Evolutionary conservation across 2,888 invertebrate species (phyloP).

Genomic region (Heteromurus nitidus): DNA sequence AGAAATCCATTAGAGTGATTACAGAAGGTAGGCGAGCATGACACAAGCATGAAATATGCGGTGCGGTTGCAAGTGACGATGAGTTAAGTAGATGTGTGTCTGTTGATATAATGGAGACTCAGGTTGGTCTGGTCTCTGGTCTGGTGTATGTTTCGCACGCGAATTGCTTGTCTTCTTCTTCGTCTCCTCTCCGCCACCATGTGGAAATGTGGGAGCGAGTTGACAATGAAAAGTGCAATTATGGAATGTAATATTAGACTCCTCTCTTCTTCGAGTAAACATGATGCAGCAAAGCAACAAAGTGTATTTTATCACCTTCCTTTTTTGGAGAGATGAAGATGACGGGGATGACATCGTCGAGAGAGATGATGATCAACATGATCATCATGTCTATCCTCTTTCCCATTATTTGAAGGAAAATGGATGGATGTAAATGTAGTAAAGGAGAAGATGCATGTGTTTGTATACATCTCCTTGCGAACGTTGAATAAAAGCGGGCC

Average conservation of each 20-base stretch:
- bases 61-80: background rate
- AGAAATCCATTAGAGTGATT: conserved; percentile 22
- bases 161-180: too few relatives aligned
- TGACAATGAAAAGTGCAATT: conserved; percentile 16
- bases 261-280: too few relatives aligned
- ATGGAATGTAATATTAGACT: background rate
- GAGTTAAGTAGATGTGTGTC: background rate
- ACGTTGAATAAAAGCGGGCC: too few relatives aligned
- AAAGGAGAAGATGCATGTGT: background rate
- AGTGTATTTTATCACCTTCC: background rate
- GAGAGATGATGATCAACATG: too few relatives aligned
- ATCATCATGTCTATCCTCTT: background rate
- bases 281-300: background rate
- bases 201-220: too few relatives aligned
- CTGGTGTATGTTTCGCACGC: too few relatives aligned
- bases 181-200: background rate
- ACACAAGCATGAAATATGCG: conserved; percentile 4
- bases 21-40: conserved; percentile 20
- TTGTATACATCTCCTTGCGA: too few relatives aligned
- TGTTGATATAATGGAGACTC: too few relatives aligned
- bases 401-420: background rate
- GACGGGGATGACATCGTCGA: too few relatives aligned
- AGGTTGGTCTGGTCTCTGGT: too few relatives aligned
- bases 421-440: background rate
- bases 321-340: background rate